Evolutionary conservation across 2,888 invertebrate genomes (phyloP), one percentile per base, ranked within the genome.

Genomic region (Drosophila kanekoi): DNA sequence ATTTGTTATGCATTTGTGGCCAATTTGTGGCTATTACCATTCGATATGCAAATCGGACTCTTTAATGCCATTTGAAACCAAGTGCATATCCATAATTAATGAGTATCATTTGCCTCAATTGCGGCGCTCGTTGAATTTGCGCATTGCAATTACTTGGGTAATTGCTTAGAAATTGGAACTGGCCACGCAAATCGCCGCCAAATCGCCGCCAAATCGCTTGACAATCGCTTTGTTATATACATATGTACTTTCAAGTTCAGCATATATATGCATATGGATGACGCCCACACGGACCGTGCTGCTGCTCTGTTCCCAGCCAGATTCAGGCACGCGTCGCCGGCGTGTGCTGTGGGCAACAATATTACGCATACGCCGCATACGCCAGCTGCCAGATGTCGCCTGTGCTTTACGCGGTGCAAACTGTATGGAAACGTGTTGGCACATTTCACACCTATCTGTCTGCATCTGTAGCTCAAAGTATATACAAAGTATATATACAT

Each of bases 331-430:
- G 67, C 67, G 58, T 11, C 61, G 28, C n/a, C 37, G 14, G 61
- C 74, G 67, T 78, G 78, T 8, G 47, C 20, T 23, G 33, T 6
- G 28, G 28, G 37, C n/a, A 18, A 48, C n/a, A 32, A 56, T 78
- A 75, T 78, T 73, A 68, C 68, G 74, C 75, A 75, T 78, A 68
- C 68, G 79, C 59, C 73, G 23, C 23, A 28, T 28, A 28, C 28
- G 28, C 52, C 44, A 37, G 53, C 37, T 28, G 47, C 40, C 40
- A 41, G 54, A 8, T 44, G 54, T 23, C 40, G 33, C 18, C 40
- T 47, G 41, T 47, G 28, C 3, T 28, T 37, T 16, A 28, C n/a
- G 37, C 47, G 57, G 18, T 33, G 49, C 40, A 43, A 18, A 45
- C 41, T 35, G 23, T 16, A 6, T 40, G 28, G 13, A 28, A 53